Conservation (phyloP, 2,888 invertebrate genomes). For the Sinohyriopsis cumingii region DNA sequence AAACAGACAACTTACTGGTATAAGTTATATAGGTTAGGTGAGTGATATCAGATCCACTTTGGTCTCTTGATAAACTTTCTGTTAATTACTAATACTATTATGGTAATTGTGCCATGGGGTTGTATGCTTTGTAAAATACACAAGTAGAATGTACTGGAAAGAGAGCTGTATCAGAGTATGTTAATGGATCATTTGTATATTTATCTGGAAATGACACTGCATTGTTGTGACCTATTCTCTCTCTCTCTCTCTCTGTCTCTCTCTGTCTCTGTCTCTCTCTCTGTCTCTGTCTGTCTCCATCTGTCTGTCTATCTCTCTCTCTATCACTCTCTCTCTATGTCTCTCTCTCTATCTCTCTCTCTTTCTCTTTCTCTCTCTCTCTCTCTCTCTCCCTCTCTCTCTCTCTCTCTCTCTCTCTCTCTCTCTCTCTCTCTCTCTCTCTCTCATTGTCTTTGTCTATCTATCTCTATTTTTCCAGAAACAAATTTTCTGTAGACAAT, state of each 20-base stretch:
- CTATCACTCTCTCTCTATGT: neutral
- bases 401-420: conserved; percentile 7
- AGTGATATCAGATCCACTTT: too few species aligned
- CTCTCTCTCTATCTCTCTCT: conserved; percentile 12
- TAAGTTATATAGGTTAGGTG: too few species aligned
- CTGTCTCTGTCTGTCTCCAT: neutral
- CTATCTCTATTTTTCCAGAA: neutral
- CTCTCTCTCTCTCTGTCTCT: conserved; percentile 1
- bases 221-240: neutral
- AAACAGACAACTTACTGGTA: too few species aligned
- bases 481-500: too few species aligned
- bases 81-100: too few species aligned
- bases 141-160: too few species aligned
- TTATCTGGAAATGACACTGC: neutral
- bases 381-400: conserved; percentile 1
- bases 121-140: too few species aligned
- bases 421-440: conserved; percentile 15
- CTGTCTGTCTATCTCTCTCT: too few species aligned
- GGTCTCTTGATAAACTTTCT: too few species aligned
- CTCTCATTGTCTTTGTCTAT: neutral
- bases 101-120: too few species aligned
- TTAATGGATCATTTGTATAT: too few species aligned
- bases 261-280: conserved; percentile 19
- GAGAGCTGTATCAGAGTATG: too few species aligned
- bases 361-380: conserved; percentile 8